These are phyloP conservation scores for Rattus rattus DNA, from an alignment of 2,113 vertebrate genomes.

Conservation along the genomic window DNA sequence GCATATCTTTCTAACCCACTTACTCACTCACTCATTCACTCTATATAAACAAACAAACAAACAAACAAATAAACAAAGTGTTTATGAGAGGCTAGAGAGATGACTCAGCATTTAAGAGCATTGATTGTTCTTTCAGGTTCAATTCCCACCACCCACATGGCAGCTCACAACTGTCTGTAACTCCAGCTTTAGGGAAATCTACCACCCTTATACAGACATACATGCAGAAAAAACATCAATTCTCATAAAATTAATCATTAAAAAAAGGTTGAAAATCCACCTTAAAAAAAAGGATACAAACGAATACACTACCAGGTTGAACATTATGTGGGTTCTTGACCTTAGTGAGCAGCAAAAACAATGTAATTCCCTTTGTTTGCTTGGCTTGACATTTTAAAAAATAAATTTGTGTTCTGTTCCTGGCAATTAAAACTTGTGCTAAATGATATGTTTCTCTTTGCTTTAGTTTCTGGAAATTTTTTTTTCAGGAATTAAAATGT, in stretches of 20 bases:
- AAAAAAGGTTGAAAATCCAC: neutral
- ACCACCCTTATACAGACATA: neutral
- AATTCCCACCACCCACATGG: too few relatives aligned
- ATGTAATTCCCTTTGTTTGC: neutral
- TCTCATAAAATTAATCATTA: neutral
- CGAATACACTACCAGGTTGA: neutral
- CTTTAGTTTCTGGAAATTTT: constrained; percentile 6
- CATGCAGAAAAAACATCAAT: neutral
- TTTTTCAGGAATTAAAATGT: constrained; percentile 19
- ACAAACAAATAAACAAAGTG: neutral
- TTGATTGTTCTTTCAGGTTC: too few relatives aligned
- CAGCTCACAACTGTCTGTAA: neutral
- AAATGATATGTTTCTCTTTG: neutral
- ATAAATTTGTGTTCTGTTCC: constrained; percentile 5
- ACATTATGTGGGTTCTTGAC: neutral
- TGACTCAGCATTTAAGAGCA: neutral
- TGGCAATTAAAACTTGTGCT: constrained; percentile 21
- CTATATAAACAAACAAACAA: too few relatives aligned
- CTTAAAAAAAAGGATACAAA: neutral
- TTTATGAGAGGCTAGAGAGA: neutral
- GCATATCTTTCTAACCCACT: neutral
- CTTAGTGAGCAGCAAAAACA: constrained; percentile 1
- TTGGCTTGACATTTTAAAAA: constrained; percentile 1
- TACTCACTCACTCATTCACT: too few relatives aligned
- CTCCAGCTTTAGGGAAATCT: neutral